Base-by-base conservation (phyloP, 2,113 vertebrate genomes). In the Erinaceus europaeus region DNA sequence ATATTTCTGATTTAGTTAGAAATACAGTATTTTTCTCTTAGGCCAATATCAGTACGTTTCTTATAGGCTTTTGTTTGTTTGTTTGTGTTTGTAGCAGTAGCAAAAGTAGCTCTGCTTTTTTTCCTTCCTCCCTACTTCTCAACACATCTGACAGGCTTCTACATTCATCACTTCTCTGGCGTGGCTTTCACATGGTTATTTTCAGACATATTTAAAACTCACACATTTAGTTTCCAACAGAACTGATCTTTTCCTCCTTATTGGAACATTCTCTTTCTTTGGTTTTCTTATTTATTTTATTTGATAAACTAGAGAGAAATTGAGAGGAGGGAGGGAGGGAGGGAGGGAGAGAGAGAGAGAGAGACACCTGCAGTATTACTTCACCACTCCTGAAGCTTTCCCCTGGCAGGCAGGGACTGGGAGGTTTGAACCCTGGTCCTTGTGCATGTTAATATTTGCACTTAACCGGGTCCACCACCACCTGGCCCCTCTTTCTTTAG, bases 1-100 rank as follows among this genome's bases (percentile, higher is more conserved):
- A 80, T 84, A 75, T 38, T 84, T 84, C 10, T 76, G 52, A 75
- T 76, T 85, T 82, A 48, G n/a, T 77, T 82, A 38, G 48, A 81
- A 89, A 82, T 42, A 65, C 11, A 12, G 6, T 3, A n/a, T 14
- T 76, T 48, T 84, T 76, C 32, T 57, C 88, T 76, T 34, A 71
- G 74, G 44, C 55, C 34, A 36, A 61, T 65, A 23, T 68, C 62
- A 78, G 18, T 62, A 62, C 36, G 59, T 84, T 79, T 44, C 29
- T 42, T 88, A 32, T 32, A 48, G 9, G 4, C 36, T 21, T 25
- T 13, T 67, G 12, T 50, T 27, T 61, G 48, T 12, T n/a, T 50
- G 48, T 6, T 50, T 50, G 48, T 50, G 48, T 50, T 50, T 50
- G 13, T 50, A 18, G 48, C 20, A 18, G 15, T 53, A 6, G n/a